Evolutionary conservation across 1,140 invertebrate genomes (phyloP).

Genomic region (Drosophila subpulchrella): DNA sequence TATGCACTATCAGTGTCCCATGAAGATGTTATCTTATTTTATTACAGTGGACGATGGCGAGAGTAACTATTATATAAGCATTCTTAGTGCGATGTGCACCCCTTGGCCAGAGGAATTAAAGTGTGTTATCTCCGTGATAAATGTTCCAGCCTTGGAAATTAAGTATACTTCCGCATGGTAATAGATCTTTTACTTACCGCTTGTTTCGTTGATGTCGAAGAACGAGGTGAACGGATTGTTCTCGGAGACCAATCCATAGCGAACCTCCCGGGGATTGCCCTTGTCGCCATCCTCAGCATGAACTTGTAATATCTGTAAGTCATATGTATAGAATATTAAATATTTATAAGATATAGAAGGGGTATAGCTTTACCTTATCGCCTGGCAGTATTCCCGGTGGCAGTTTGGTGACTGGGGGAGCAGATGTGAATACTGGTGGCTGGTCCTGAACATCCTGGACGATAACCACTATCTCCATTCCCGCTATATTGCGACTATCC

Average conservation of each 20-base stretch:
- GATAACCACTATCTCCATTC: slow-evolving; percentile 91
- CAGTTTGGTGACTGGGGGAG: slow-evolving; percentile 91
- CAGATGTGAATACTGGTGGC: slow-evolving; percentile 92
- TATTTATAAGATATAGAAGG: not conserved
- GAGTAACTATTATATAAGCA: slow-evolving; percentile 39
- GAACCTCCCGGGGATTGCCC: slow-evolving; percentile 91
- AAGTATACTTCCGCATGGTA: slow-evolving; percentile 4
- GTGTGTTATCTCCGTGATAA: slow-evolving; percentile 22
- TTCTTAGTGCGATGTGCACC: not conserved
- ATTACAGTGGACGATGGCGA: slow-evolving; percentile 24
- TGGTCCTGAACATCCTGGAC: slow-evolving; percentile 94
- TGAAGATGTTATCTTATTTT: slow-evolving; percentile 50
- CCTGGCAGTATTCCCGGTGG: slow-evolving; percentile 87
- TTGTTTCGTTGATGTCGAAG: slow-evolving; percentile 92
- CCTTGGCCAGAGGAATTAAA: slow-evolving; percentile 15
- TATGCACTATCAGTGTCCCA: slow-evolving; percentile 46
- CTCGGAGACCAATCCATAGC: slow-evolving; percentile 93
- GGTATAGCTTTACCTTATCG: slow-evolving; percentile 85
- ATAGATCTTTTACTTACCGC: slow-evolving; percentile 86
- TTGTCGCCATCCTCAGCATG: slow-evolving; percentile 95
- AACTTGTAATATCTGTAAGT: slow-evolving; percentile 91
- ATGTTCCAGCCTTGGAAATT: not conserved
- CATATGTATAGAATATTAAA: too few species aligned
- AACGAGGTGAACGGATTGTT: slow-evolving; percentile 92
- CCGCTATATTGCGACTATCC: slow-evolving; percentile 94